phyloP scores from a whole-genome alignment of 1,140 invertebrate genomes.

The Proales similis region DNA sequence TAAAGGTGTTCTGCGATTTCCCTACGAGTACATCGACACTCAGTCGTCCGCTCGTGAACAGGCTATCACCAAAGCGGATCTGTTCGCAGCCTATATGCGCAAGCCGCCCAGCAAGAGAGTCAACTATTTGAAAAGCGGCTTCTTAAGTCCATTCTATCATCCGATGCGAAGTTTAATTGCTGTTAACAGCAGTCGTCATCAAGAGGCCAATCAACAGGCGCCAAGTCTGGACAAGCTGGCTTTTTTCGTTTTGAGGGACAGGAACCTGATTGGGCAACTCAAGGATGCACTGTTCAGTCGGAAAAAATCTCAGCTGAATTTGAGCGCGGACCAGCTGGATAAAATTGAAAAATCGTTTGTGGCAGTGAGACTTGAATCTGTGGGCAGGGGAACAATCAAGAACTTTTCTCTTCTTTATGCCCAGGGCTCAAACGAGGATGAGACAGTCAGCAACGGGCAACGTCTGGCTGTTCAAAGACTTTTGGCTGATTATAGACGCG shows the following conservation, averaged over 20 bases:
- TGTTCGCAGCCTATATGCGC: neutral
- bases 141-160: slow-evolving; percentile 15
- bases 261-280: neutral
- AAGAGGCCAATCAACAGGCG: neutral
- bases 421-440: neutral
- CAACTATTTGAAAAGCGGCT: slow-evolving; percentile 15
- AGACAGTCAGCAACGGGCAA: neutral
- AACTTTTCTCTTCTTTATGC: slow-evolving; percentile 14
- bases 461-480: slow-evolving; percentile 8
- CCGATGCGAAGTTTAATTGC: no score
- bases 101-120: slow-evolving; percentile 20
- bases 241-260: slow-evolving; percentile 22
- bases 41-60: neutral
- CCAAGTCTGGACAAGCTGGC: neutral
- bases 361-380: neutral
- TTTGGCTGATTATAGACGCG: slow-evolving; percentile 1
- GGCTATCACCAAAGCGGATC: neutral
- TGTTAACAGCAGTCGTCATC: neutral
- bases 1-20: slow-evolving; percentile 30
- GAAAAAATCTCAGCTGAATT: neutral
- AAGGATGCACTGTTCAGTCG: slow-evolving; percentile 1
- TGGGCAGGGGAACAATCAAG: slow-evolving; percentile 10
- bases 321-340: neutral
- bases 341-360: slow-evolving; percentile 5
- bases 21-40: slow-evolving; percentile 26